A percentile compares a stretch with the other conserved stretches of the same genome.
Conservation (phyloP, 2,797 vertebrate genomes). For the Pseudocheirus occidentalis region DNA sequence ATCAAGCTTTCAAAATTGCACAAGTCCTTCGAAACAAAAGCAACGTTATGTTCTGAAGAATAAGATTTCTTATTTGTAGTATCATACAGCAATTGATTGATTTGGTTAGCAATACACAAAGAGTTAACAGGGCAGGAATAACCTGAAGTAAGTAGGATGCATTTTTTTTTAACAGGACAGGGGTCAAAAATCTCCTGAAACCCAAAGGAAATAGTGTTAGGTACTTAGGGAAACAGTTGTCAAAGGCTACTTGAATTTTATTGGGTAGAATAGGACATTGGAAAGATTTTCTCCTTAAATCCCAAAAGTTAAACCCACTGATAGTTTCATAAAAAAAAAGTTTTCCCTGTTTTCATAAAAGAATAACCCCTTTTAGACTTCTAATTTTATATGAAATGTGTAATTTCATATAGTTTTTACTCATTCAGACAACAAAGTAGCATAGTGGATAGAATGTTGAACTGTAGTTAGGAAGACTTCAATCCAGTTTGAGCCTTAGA, state of each 20-base stretch:
- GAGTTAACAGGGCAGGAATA: not conserved
- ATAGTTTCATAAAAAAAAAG: not conserved
- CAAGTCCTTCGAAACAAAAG: not conserved
- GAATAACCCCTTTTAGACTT: not conserved
- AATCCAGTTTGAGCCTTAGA: not conserved
- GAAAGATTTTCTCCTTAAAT: not conserved
- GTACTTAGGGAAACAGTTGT: not conserved
- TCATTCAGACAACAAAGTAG: not conserved
- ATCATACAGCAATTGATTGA: not conserved
- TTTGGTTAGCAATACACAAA: not conserved
- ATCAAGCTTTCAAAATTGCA: not conserved
- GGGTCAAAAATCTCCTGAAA: not conserved
- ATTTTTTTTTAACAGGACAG: not conserved
- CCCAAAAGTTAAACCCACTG: not conserved
- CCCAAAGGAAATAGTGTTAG: not conserved
- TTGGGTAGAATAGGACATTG: not conserved
- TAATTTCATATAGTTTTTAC: not conserved
- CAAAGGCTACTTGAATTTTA: not conserved
- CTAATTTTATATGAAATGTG: not conserved
- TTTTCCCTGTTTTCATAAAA: not conserved
- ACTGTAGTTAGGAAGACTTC: not conserved
- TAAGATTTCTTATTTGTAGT: not conserved
- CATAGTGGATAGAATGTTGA: not conserved
- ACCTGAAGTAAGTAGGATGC: not conserved
- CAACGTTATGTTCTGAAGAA: not conserved